Base-by-base conservation (phyloP, 2,888 invertebrate species). In the Ormia ochracea region DNA sequence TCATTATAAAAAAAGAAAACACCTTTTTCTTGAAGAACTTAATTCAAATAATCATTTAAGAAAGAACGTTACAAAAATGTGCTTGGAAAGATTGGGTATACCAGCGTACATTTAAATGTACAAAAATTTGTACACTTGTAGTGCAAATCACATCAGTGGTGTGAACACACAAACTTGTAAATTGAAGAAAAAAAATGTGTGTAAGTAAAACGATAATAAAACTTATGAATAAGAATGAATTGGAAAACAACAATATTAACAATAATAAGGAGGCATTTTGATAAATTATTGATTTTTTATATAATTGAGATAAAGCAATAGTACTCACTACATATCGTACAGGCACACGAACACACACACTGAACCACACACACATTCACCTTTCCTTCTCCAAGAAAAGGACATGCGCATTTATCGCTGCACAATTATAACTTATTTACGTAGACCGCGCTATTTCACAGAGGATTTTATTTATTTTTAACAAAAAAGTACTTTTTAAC, bases 221-320 rank as follows among this genome's bases (percentile, higher is more conserved):
- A 78, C 68, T 41, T 31, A 31, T 52, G 10, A 73, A 54, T 23
- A 77, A 45, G 41, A 38, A 56, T 48, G 19, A 26, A 38, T 45
- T 72, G 63, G 14, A 56, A 14, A 69, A 68, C 3, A 52, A 61
- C 23, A 63, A 68, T 10, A 66, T 56, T 14, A 52, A 45, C 19
- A 36, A 41, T 23, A 63, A 63, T 38, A 58, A 56, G 33, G 56
- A 36, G 66, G 61, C 61, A 68, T 72, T 72, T 72, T 63, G 54
- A 72, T 72, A 68, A 76, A 76, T 33, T 80, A 80, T 80, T 76
- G 80, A 80, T 80, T 80, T 79, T 75, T 59, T 76, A 69, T 66
- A 50, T 74, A 74, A 74, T 63, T 75, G 75, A 75, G 75, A 68
- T 26, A 43, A 59, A 36, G 33, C n/a, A 21, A 19, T 41, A 1